A percentile compares a stretch with the other conserved stretches of the same genome.
Conservation (phyloP, 1,140 invertebrate genomes). For the Atopsyche davidsoni region DNA sequence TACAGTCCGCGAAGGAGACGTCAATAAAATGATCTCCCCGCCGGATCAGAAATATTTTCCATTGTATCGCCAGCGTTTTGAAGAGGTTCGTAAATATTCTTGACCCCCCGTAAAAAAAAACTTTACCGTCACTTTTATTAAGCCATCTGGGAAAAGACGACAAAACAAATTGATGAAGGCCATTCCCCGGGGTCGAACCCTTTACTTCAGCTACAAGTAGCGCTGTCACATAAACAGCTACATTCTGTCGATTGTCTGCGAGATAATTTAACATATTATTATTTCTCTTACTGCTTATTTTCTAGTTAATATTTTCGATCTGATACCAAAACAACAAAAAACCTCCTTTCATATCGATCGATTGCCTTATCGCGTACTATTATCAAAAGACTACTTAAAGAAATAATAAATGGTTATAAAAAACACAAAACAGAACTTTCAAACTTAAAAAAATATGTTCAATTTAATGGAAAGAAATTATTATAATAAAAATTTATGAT, state of each 20-base stretch:
- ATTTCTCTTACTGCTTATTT: slow-evolving; percentile 12
- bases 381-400: too few relatives aligned
- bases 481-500: too few relatives aligned
- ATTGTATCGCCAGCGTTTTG: slow-evolving; percentile 6
- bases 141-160: slow-evolving; percentile 14
- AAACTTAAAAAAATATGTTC: too few relatives aligned
- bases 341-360: too few relatives aligned
- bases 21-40: not conserved
- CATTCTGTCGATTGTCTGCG: slow-evolving; percentile 10
- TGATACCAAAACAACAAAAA: too few relatives aligned
- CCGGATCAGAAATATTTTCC: not conserved
- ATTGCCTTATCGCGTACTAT: too few relatives aligned
- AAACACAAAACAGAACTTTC: too few relatives aligned
- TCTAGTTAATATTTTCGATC: too few relatives aligned
- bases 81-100: slow-evolving; percentile 12
- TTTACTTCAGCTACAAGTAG: slow-evolving; percentile 12
- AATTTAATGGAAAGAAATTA: too few relatives aligned
- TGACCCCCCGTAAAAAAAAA: slow-evolving; percentile 12
- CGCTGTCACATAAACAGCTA: slow-evolving; percentile 14
- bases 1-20: not conserved
- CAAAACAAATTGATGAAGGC: slow-evolving; percentile 14
- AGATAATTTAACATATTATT: slow-evolving; percentile 16
- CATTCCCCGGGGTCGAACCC: slow-evolving; percentile 14
- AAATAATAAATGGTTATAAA: too few relatives aligned
- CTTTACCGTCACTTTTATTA: slow-evolving; percentile 22